Base-by-base conservation (phyloP, 2,888 invertebrate species). In the Scotopteryx bipunctaria region DNA sequence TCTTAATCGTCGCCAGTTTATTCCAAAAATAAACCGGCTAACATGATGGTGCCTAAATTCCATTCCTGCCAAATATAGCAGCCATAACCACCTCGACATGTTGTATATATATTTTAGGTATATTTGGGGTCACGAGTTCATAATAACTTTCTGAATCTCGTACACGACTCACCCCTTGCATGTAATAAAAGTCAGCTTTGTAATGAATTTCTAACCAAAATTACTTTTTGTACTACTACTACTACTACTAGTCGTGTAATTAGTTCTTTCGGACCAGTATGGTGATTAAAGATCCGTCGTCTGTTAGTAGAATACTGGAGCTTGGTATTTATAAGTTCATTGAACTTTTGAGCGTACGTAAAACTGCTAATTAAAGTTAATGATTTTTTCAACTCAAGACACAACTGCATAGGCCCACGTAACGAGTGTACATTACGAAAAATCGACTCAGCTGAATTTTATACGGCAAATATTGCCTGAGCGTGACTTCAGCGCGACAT, bases 391-490 rank as follows among this genome's bases (percentile, higher is more conserved):
- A 8, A 25, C 6, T 4, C 32, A 9, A 45, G 27, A 29, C 23
- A 38, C 31, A 38, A 32, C 23, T 37, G 32, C 29, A 45, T 13
- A 9, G 19, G 17, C 19, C 33, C 31, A 33, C 16, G 33, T 66
- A 68, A 72, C 67, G 67, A 67, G 68, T 69, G 67, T 67, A 73
- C 64, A 69, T 69, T 59, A 69, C 71, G 61, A 65, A 69, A 66
- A 65, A 67, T 69, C 69, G 73, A 71, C 77, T 73, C 73, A 71
- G 78, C 76, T 80, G 78, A 83, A 82, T 83, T 83, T 84, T 78
- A 81, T 76, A 71, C 72, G 63, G 76, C 79, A 86, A 86, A 86
- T 86, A 87, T 86, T 86, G 81, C 71, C 79, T 27, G 82, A 83
- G 87, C 86, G 87, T 86, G 86, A 80, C 83, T 78, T 71, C 63